phyloP scores from a whole-genome alignment of 23 tunicate species.

The Styela clava region DNA sequence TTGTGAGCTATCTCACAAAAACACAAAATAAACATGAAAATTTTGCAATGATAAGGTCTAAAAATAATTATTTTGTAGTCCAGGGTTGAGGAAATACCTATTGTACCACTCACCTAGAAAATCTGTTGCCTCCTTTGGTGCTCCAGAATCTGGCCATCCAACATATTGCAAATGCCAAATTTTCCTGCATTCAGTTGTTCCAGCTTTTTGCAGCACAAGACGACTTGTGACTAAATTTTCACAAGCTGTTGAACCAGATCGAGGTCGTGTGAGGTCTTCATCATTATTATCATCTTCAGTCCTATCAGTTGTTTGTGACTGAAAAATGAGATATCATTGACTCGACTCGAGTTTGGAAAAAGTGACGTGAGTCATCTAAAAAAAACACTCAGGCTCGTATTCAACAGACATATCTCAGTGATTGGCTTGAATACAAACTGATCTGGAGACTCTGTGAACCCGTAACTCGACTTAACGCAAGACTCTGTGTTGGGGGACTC shows the following conservation, averaged over 20 bases:
- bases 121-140: constrained; percentile 55
- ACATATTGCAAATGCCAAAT: constrained; percentile 52
- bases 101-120: constrained; percentile 70
- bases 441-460: too few relatives aligned
- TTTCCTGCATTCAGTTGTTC: constrained; percentile 46
- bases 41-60: too few relatives aligned
- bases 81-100: too few relatives aligned
- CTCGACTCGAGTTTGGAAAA: constrained; percentile 9
- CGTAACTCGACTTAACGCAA: too few relatives aligned
- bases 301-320: neutral
- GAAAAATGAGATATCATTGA: neutral
- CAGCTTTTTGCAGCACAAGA: constrained; percentile 59
- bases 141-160: constrained; percentile 35
- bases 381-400: too few relatives aligned
- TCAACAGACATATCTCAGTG: too few relatives aligned
- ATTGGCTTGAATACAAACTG: too few relatives aligned
- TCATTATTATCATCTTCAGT: neutral
- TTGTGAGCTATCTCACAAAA: too few relatives aligned
- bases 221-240: constrained; percentile 49
- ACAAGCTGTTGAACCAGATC: neutral
- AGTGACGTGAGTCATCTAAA: too few relatives aligned
- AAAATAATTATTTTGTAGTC: too few relatives aligned
- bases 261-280: constrained; percentile 8
- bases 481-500: too few relatives aligned
- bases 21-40: too few relatives aligned